Evolutionary conservation across 2,888 invertebrate species (phyloP).

Genomic region (Dasysyrphus albostriatus): DNA sequence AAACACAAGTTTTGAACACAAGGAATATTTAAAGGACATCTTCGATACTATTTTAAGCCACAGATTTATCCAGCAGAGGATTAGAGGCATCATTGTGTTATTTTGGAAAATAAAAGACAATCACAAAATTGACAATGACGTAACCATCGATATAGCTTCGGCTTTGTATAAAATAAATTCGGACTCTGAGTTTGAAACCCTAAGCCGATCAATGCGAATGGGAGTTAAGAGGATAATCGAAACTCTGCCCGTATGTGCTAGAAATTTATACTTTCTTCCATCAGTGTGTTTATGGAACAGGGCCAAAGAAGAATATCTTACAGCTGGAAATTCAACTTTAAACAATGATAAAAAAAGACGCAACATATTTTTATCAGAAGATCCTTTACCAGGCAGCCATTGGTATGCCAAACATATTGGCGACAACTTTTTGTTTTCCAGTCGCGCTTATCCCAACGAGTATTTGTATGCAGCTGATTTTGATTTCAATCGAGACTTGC

Average conservation of each 20-base stretch:
- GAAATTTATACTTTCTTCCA: conserved; percentile 24
- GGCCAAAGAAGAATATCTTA: conserved; percentile 15
- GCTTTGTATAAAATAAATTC: conserved; percentile 1
- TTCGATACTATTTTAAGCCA: conserved; percentile 5
- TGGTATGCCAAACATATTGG: not conserved
- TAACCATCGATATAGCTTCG: conserved; percentile 6
- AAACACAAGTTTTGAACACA: not conserved
- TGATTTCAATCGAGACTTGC: not conserved
- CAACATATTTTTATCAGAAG: conserved; percentile 8
- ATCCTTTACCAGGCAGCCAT: not conserved
- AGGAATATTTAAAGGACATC: not conserved
- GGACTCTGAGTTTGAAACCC: not conserved
- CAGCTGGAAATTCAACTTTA: not conserved
- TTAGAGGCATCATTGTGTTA: not conserved
- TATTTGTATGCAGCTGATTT: conserved; percentile 29
- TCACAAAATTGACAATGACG: not conserved
- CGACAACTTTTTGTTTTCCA: conserved; percentile 6
- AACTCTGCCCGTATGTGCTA: not conserved
- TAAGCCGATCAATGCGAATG: not conserved
- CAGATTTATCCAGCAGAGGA: conserved; percentile 1
- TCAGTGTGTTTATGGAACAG: conserved; percentile 31
- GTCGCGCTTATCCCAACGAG: not conserved
- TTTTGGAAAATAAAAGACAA: conserved; percentile 15
- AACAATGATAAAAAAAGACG: conserved; percentile 2
- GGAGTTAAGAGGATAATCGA: conserved; percentile 1